Evolutionary conservation across 2,797 vertebrate genomes (phyloP).

Genomic region (Rhynchotus rufescens): DNA sequence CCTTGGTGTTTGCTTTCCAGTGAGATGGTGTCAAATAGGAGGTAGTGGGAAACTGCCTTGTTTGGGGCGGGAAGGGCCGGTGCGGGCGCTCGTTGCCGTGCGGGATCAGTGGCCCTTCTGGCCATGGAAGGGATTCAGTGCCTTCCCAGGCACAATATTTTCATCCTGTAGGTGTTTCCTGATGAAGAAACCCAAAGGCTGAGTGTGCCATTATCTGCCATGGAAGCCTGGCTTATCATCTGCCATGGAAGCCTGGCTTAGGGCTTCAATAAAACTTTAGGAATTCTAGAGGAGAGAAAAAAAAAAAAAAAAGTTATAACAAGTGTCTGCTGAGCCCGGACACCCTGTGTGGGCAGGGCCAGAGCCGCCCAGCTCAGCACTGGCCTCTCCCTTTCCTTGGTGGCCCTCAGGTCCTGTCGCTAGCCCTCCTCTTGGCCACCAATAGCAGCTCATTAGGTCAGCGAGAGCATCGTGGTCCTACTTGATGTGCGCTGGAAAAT

Average conservation of each 20-base stretch:
- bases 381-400: neutral
- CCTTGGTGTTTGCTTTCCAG: neutral
- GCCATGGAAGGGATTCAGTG: neutral
- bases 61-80: neutral
- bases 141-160: neutral
- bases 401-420: neutral
- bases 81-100: too few species aligned
- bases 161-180: neutral
- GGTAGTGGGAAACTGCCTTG: neutral
- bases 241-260: neutral
- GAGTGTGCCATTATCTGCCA: neutral
- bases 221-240: too few species aligned
- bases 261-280: neutral
- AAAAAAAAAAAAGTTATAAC: neutral
- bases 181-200: neutral
- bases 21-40: neutral
- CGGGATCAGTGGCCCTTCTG: neutral
- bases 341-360: neutral
- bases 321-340: neutral
- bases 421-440: fast-evolving
- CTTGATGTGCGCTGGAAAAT: neutral
- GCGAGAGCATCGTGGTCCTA: fast-evolving
- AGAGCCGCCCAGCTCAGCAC: neutral
- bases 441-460: neutral
- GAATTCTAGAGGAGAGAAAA: neutral